Evolutionary conservation across 2,113 vertebrate genomes (phyloP).

Genomic region (Nesoenas mayeri): DNA sequence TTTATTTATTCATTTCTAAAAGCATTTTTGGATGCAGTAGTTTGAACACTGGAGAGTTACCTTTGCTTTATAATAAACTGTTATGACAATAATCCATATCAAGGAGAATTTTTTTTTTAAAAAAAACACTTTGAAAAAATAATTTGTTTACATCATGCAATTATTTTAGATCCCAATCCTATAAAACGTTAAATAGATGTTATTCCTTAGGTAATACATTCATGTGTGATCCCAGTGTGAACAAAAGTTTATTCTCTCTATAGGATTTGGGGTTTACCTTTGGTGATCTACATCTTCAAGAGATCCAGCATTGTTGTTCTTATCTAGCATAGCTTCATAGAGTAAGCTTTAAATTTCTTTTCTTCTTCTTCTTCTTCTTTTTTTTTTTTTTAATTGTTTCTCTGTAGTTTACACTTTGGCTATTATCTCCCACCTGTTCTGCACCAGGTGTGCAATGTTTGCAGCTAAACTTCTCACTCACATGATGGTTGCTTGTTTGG

Average conservation of each 20-base stretch:
- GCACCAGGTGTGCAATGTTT: conserved; percentile 92
- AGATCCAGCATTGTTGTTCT: not conserved
- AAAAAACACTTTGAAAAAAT: not conserved
- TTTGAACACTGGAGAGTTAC: not conserved
- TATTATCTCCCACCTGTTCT: conserved; percentile 88
- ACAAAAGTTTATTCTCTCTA: not conserved
- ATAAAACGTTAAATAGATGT: not conserved
- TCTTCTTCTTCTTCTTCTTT: not conserved
- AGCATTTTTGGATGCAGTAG: not conserved
- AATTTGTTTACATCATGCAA: not conserved
- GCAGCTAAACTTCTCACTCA: conserved; percentile 96
- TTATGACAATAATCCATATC: not conserved
- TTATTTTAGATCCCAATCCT: not conserved
- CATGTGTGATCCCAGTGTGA: not conserved
- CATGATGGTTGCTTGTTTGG: conserved; percentile 94
- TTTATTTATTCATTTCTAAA: not conserved
- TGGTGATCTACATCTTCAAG: not conserved
- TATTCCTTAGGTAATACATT: not conserved
- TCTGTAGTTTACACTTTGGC: conserved; percentile 86
- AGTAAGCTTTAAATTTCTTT: not conserved
- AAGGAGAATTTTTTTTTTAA: not conserved
- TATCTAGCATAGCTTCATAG: not conserved
- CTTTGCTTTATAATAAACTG: not conserved
- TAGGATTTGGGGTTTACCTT: not conserved
- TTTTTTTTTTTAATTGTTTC: not conserved